phyloP scores from a whole-genome alignment of 2,113 vertebrate species.

The Phyllostomus hastatus region DNA sequence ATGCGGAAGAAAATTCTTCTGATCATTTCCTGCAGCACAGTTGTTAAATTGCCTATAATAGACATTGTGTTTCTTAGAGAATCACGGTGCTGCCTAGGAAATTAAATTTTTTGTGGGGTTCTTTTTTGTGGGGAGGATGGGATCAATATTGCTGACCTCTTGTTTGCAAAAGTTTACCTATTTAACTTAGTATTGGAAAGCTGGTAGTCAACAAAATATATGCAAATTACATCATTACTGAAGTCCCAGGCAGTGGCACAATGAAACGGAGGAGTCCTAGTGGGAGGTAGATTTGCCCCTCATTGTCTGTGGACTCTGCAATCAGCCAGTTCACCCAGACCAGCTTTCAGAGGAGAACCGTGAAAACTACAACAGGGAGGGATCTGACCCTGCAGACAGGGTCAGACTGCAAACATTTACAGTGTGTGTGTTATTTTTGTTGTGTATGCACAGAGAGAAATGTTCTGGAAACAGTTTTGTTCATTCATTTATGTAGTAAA shows the following conservation, averaged over 20 bases:
- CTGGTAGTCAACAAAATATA: background rate
- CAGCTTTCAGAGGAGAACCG: background rate
- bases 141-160: background rate
- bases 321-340: background rate
- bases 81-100: background rate
- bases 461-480: background rate
- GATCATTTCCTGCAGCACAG: slow-evolving; percentile 1
- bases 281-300: background rate
- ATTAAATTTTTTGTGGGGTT: background rate
- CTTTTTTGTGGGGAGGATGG: accelerated
- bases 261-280: background rate
- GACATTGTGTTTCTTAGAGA: background rate
- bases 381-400: background rate
- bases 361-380: background rate
- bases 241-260: background rate
- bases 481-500: background rate
- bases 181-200: slow-evolving; percentile 8
- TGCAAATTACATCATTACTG: background rate
- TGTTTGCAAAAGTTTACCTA: background rate
- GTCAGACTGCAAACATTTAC: background rate
- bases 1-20: background rate
- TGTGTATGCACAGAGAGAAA: background rate
- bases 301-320: background rate
- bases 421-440: background rate
- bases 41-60: background rate